Evolutionary conservation across 1,140 invertebrate species (phyloP), one percentile per base, ranked within the genome.

Genomic region (Hermetia illucens): DNA sequence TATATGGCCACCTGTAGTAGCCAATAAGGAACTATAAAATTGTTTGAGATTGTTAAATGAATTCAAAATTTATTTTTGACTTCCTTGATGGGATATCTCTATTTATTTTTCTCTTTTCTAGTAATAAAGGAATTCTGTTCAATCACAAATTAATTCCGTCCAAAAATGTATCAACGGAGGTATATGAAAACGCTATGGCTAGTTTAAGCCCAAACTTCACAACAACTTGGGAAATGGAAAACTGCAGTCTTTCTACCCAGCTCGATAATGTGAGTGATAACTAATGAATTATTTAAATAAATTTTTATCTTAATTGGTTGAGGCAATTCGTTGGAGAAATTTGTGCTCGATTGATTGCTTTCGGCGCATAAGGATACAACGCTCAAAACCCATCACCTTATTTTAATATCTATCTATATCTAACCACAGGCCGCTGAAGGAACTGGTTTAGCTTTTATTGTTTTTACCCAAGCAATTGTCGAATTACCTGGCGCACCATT

Each of bases 371-470:
- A 16, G 10, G 21, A 36, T 21, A n/a, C 17, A 34, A 34, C 13
- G 6, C 13, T 15, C 12, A 20, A 36, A 36, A 17, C 21, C 21
- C 18, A 34, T 15, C 19, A 16, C 19, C 19, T 34, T 8, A 13
- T 6, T 36, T 36, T 16, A 38, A 13, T 38, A n/a, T 29, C 8
- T 25, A 36, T 32, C 13, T n/a, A n/a, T n/a, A n/a, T n/a, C n/a
- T n/a, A n/a, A n/a, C n/a, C n/a, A 6, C 46, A 86, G 81, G 86
- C 85, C 21, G 87, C 86, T n/a, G 85, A 91, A 68, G 89, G 89
- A 27, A 93, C 89, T 6, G 89, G 89, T 8, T 57, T 93, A 35
- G 89, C 87, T 2, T 91, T 91, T 55, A 89, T 92, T 44, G 81
- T 91, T 6, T 90, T 91, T 62, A 90, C 87, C 0, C 82, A 91